Base-by-base conservation (phyloP, 2,888 invertebrate species). In the Schizaphis graminum region DNA sequence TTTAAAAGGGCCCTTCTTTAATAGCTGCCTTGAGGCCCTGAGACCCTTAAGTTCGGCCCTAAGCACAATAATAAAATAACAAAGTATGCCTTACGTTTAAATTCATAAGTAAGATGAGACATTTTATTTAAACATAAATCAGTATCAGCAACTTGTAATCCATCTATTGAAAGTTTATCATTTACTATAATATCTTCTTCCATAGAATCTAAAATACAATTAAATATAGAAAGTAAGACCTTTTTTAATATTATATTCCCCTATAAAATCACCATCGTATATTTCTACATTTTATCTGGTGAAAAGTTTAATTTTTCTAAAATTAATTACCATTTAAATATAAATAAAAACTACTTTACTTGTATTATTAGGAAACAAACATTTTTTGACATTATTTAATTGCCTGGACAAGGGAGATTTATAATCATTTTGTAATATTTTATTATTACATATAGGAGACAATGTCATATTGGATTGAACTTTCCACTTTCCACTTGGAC, bases 1-100 rank as follows among this genome's bases (percentile, higher is more conserved):
- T 89, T 89, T 89, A 89, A 89, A 89, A 89, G 56, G 24, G 56
- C 56, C 53, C 56, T 57, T 56, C 41, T 89, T 89, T 89, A 89
- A 26, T 89, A 57, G 89, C 61, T 89, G 89, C 61, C 89, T 89
- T 89, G 89, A 41, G 89, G 41, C 57, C 89, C 57, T 89, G 61
- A 61, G 53, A 89, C 57, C 11, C 61, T 89, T 89, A 89, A 57
- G 89, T 89, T 89, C 53, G 87, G 85, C 77, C 35, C 44, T 44
- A 4, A 4, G 13, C 67, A 67, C 67, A 67, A n/a, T n/a, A 16
- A 16, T 67, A 67, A 67, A 67, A 67, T 67, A 61, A 44, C n/a
- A 67, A 67, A 67, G 16, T 67, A 67, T 67, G n/a, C n/a, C 16
- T 67, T 67, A n/a, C 67, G 67, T 67, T 67, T 67, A 67, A 67